These are phyloP conservation scores for Tenthredo mesomela DNA, from an alignment of 2,888 invertebrate genomes.

Conservation along the genomic window DNA sequence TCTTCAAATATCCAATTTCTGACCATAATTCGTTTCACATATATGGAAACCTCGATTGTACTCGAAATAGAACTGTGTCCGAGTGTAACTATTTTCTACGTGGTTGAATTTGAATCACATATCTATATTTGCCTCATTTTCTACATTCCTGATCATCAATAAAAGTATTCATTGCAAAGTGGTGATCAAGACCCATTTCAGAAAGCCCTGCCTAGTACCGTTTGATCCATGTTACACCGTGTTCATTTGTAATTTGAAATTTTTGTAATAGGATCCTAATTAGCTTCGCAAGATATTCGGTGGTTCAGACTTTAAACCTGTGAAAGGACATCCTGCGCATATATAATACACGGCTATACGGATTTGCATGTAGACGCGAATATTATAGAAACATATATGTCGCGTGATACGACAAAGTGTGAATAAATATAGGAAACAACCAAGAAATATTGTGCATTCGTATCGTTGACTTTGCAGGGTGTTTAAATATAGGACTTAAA, in stretches of 20 bases:
- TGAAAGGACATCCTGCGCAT: neutral
- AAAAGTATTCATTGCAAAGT: too few relatives aligned
- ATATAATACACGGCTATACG: neutral
- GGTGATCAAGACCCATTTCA: neutral
- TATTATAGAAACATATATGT: neutral
- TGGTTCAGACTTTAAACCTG: neutral
- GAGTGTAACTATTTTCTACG: neutral
- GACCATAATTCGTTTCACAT: neutral
- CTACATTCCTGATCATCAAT: too few relatives aligned
- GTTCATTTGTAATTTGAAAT: neutral
- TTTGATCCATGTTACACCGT: neutral
- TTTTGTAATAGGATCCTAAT: neutral
- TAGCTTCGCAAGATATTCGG: neutral
- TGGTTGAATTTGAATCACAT: neutral
- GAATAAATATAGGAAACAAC: slow-evolving; percentile 18
- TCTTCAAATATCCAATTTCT: neutral
- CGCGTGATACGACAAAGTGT: neutral
- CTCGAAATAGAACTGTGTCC: neutral
- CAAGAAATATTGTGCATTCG: neutral
- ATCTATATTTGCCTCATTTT: too few relatives aligned
- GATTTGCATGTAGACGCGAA: slow-evolving; percentile 21
- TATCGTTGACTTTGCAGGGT: neutral
- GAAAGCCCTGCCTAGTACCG: neutral
- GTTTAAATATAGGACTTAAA: neutral
- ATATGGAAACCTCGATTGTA: neutral